Base-by-base conservation (phyloP, 2,797 vertebrate genomes). In the Bovichtus variegatus region DNA sequence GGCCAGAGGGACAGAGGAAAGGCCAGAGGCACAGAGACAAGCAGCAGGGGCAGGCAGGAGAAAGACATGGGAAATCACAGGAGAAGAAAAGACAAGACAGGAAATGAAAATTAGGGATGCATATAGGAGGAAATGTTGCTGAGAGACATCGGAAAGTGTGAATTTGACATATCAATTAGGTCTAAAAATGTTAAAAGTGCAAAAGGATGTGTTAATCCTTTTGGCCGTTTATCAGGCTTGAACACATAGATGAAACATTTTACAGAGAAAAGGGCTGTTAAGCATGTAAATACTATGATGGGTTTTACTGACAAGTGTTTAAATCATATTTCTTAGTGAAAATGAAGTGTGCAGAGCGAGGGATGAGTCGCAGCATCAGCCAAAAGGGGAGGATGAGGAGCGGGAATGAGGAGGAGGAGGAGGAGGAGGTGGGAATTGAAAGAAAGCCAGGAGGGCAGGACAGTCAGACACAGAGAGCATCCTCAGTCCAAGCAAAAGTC, bases 51-150 rank as follows among this genome's bases (percentile, higher is more conserved):
- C 90, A 93, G 93, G 91, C 91, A 89, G 92, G 90, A 93, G 86
- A 89, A 78, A 92, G 86, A 92, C 87, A 86, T 76, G 73, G 82
- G 85, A 87, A 87, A 89, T 72, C 89, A 90, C 84, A 70, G 94
- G 86, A 92, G 91, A 90, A 93, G 89, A 91, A 77, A 92, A 91
- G 92, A 94, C 93, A 93, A 94, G 92, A 94, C 89, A 94, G 91
- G 91, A 95, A 95, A 94, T 94, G 91, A 94, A 94, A 92, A 91
- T 94, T 93, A 95, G 92, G 93, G 92, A 95, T 93, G 95, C 92
- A 94, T 93, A 93, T 93, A 91, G 92, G 90, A 94, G 79, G 88
- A 93, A 90, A 93, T 92, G 93, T 86, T 84, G 88, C 87, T 78
- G 88, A 91, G 90, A 93, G 86, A 93, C 80, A 91, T 74, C 3